Conservation (phyloP, 2,888 invertebrate genomes). For the Atethmia centrago region DNA sequence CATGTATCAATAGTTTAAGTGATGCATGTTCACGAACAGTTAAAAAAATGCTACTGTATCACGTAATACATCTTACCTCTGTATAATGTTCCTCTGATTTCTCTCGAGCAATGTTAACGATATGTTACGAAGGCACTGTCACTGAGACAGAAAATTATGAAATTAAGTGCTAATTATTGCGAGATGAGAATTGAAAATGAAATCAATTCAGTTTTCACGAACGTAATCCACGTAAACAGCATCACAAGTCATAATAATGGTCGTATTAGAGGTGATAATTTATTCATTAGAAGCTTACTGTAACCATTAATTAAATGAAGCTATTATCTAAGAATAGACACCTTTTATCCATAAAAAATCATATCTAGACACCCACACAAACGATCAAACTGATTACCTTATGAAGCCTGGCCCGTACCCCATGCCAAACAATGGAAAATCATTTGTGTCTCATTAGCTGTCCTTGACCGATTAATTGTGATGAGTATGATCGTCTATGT, state of each 20-base stretch:
- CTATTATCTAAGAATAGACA: neutral
- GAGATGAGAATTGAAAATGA: constrained; percentile 40
- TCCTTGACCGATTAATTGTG: too few species aligned
- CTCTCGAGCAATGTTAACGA: constrained; percentile 75
- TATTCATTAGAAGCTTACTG: constrained; percentile 1
- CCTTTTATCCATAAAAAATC: constrained; percentile 3
- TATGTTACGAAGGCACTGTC: constrained; percentile 68
- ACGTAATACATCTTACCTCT: constrained; percentile 63
- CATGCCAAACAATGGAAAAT: too few species aligned
- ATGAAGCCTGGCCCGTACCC: too few species aligned
- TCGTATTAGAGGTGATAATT: constrained; percentile 15
- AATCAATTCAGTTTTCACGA: constrained; percentile 38
- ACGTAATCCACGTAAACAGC: neutral
- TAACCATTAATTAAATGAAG: neutral
- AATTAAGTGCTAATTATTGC: constrained; percentile 54
- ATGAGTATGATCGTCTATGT: too few species aligned
- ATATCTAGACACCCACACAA: neutral
- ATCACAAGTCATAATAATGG: constrained; percentile 5
- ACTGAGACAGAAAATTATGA: constrained; percentile 63
- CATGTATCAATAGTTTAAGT: constrained; percentile 12
- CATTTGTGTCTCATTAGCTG: too few species aligned
- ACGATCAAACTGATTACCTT: neutral
- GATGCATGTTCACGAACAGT: constrained; percentile 27
- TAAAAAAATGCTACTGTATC: constrained; percentile 73
- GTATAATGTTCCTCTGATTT: constrained; percentile 74